Evolutionary conservation across 1,140 invertebrate species (phyloP).

Genomic region (Listronotus bonariensis): DNA sequence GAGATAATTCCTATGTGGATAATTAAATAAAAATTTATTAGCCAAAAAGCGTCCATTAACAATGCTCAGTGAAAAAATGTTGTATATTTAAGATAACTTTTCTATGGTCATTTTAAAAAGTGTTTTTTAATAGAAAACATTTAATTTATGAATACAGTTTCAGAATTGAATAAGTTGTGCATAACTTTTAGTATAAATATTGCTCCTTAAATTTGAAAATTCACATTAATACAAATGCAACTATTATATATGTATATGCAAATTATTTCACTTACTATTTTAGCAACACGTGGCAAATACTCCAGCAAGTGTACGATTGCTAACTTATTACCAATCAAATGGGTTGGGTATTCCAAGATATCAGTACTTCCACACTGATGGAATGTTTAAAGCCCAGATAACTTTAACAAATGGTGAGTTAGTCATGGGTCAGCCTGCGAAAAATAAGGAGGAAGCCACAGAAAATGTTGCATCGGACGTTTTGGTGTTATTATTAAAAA

Average conservation of each 20-base stretch:
- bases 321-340: constrained; percentile 55
- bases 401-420: constrained; percentile 52
- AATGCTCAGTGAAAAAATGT: too few species aligned
- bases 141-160: neutral
- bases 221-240: too few species aligned
- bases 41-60: too few species aligned
- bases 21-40: too few species aligned
- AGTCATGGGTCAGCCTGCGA: constrained; percentile 52
- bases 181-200: constrained; percentile 1
- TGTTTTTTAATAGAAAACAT: constrained; percentile 34
- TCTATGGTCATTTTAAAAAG: constrained; percentile 14
- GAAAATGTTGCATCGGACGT: constrained; percentile 57
- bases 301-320: constrained; percentile 49
- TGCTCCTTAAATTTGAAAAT: constrained; percentile 2
- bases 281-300: constrained; percentile 31
- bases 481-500: constrained; percentile 42
- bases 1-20: too few species aligned
- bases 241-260: too few species aligned
- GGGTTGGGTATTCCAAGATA: constrained; percentile 57
- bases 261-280: too few species aligned
- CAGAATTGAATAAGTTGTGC: too few species aligned
- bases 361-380: constrained; percentile 49
- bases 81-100: too few species aligned
- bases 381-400: constrained; percentile 53
- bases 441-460: constrained; percentile 53